A percentile compares a stretch with the other conserved stretches of the same genome.
Evolutionary conservation across 2,797 vertebrate species (phyloP).

Genomic region (Acrossocheilus wenchowensis): DNA sequence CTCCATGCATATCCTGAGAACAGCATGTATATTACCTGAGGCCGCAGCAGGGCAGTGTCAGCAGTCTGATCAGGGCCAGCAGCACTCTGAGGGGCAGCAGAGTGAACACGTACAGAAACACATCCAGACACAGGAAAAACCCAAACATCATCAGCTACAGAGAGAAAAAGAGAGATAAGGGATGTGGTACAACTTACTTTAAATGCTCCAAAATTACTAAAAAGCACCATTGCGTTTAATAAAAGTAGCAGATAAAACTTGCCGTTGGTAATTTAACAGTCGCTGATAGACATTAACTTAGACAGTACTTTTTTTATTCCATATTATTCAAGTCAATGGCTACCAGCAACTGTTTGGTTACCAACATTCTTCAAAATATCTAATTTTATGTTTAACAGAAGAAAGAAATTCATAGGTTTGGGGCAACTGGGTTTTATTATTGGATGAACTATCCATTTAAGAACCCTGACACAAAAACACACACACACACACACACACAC

Average conservation of each 20-base stretch:
- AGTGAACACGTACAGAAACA: conserved; percentile 98
- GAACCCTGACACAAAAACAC: background rate
- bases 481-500: background rate
- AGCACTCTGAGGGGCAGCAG: conserved; percentile 92
- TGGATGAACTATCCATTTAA: background rate
- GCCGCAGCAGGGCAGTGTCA: conserved; percentile 93
- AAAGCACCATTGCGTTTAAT: background rate
- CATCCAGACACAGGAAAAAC: conserved; percentile 97
- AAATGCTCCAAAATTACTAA: background rate
- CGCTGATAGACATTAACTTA: background rate
- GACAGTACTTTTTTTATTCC: background rate
- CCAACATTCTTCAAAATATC: background rate
- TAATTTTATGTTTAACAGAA: background rate
- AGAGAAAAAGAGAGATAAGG: background rate
- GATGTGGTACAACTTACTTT: background rate
- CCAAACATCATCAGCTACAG: conserved; percentile 95
- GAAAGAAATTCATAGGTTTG: background rate
- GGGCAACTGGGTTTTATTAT: background rate
- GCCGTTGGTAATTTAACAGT: background rate
- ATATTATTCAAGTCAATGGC: background rate
- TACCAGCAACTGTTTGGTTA: background rate
- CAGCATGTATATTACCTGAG: conserved; percentile 80
- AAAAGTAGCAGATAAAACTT: background rate
- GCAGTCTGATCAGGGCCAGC: conserved; percentile 88
- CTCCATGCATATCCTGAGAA: background rate